Conservation (phyloP, 1,140 invertebrate species). For the Cepaea nemoralis region DNA sequence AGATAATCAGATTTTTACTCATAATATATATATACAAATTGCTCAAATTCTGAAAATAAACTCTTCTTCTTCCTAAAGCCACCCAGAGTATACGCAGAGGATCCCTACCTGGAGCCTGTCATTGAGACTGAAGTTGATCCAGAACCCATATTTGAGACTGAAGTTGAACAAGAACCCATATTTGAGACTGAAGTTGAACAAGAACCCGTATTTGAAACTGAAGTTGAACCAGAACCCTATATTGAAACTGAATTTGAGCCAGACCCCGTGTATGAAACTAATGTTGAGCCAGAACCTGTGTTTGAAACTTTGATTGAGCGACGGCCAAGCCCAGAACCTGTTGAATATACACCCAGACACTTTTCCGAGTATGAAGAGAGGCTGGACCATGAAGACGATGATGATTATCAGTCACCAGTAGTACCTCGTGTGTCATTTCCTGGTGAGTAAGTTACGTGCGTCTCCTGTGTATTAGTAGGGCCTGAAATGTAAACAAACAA, state of each 20-base stretch:
- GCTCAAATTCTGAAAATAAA: too few relatives aligned
- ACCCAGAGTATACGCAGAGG: not conserved
- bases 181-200: conserved; percentile 7
- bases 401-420: not conserved
- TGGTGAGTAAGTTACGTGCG: not conserved
- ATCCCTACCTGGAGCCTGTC: conserved; percentile 34
- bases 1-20: too few relatives aligned
- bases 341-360: not conserved
- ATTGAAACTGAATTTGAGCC: conserved; percentile 40
- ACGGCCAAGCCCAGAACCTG: not conserved
- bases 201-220: conserved; percentile 41
- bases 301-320: conserved; percentile 40
- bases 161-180: conserved; percentile 12
- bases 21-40: too few relatives aligned
- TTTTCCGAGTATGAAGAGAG: conserved; percentile 29
- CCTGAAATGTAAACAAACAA: too few relatives aligned
- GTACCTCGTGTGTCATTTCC: not conserved
- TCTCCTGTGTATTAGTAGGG: too few relatives aligned
- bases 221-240: conserved; percentile 40
- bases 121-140: conserved; percentile 41
- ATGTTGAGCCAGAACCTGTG: conserved; percentile 37
- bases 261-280: not conserved
- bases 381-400: not conserved
- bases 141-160: not conserved
- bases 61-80: not conserved